Conservation (phyloP, 2,797 vertebrate genomes). For the Fratercula arctica region DNA sequence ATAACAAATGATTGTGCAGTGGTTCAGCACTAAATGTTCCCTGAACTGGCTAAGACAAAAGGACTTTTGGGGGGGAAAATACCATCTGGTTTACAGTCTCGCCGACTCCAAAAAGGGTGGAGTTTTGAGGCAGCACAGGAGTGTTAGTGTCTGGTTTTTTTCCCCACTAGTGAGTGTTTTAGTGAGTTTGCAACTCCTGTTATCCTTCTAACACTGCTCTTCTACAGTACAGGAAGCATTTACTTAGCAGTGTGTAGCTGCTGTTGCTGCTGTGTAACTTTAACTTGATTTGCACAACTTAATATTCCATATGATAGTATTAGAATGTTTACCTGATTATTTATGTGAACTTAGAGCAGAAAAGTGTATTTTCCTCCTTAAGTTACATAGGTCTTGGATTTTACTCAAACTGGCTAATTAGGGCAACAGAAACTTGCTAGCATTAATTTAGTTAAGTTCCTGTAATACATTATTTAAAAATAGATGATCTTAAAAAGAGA, state of each 20-base stretch:
- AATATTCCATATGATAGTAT: not conserved
- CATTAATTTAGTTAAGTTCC: not conserved
- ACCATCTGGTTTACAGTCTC: slow-evolving; percentile 1
- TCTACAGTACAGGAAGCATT: not conserved
- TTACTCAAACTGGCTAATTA: not conserved
- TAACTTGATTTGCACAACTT: not conserved
- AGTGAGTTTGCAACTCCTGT: not conserved
- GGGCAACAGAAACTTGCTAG: not conserved
- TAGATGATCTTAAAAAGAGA: not conserved
- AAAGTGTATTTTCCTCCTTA: not conserved
- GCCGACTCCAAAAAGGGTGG: not conserved
- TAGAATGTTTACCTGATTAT: not conserved
- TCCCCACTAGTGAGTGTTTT: not conserved
- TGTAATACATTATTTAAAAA: not conserved
- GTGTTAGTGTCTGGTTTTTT: slow-evolving; percentile 6
- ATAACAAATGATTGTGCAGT: slow-evolving; percentile 50
- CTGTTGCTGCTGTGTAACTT: not conserved
- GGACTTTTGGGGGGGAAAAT: not conserved
- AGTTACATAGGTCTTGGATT: not conserved
- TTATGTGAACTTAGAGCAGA: not conserved
- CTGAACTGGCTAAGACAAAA: slow-evolving; percentile 34
- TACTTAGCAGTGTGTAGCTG: not conserved
- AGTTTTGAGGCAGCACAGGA: slow-evolving; percentile 1
- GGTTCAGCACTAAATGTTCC: slow-evolving; percentile 51
- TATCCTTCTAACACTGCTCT: not conserved